A percentile compares a stretch with the other conserved stretches of the same genome.
Evolutionary conservation across 2,888 invertebrate genomes (phyloP).

Genomic region (Congeria kusceri): DNA sequence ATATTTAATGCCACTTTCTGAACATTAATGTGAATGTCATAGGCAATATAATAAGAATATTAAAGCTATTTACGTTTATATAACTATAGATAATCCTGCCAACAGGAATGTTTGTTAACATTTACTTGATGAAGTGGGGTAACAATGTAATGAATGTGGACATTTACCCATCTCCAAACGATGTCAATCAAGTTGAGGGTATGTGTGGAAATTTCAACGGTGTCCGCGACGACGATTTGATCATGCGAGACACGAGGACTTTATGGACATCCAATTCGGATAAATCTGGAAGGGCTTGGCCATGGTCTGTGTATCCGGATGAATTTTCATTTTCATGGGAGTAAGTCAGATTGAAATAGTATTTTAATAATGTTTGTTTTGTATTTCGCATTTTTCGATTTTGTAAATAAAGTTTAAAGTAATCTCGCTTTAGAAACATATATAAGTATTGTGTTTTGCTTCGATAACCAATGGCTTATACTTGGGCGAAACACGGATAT

Average conservation of each 20-base stretch:
- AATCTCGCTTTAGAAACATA: too few species aligned
- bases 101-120: conserved; percentile 17
- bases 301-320: conserved; percentile 8
- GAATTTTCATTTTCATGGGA: conserved; percentile 30
- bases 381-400: too few species aligned
- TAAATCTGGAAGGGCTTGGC: neutral
- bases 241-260: conserved; percentile 1
- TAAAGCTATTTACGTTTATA: too few species aligned
- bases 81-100: conserved; percentile 28
- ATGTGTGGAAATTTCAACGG: conserved; percentile 32
- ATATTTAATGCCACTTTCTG: too few species aligned
- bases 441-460: too few species aligned
- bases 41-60: too few species aligned
- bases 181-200: conserved; percentile 20
- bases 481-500: too few species aligned
- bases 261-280: neutral
- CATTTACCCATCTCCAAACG: conserved; percentile 12
- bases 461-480: too few species aligned
- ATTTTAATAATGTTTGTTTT: too few species aligned
- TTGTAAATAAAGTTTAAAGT: too few species aligned
- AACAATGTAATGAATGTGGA: conserved; percentile 25
- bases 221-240: conserved; percentile 9
- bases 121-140: conserved; percentile 18
- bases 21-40: too few species aligned
- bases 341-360: too few species aligned